Evolutionary conservation across 92 coral and sea anemone genomes (phyloP).

Genomic region (Phymanthus crucifer): DNA sequence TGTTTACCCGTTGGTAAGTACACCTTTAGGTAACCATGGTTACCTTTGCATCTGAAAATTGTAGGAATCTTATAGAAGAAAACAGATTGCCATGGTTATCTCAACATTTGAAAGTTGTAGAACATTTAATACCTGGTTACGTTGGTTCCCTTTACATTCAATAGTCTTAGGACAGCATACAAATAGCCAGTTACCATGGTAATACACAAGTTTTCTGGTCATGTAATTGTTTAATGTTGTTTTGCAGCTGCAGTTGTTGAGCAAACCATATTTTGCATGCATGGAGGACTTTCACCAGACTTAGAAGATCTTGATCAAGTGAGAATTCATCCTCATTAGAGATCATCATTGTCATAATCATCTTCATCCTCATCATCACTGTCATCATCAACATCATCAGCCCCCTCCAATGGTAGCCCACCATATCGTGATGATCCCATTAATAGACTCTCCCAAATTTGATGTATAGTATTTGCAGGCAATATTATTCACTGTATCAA

Average conservation of each 20-base stretch:
- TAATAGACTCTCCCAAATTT: no score
- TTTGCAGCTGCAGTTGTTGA: constrained; percentile 74
- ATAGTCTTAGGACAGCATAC: no score
- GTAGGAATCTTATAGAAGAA: no score
- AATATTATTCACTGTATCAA: no score
- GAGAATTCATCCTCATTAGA: background rate
- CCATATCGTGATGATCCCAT: background rate
- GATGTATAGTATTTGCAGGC: no score
- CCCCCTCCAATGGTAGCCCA: background rate
- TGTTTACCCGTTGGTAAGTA: constrained; percentile 76
- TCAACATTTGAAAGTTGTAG: no score
- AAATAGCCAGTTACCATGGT: no score
- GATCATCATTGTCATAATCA: background rate
- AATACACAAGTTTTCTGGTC: no score
- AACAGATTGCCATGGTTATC: no score
- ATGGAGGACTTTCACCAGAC: constrained; percentile 87
- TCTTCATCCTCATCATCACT: background rate
- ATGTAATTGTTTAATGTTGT: background rate
- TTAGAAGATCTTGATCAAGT: constrained; percentile 74
- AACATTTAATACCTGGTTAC: no score
- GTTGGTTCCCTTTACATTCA: no score
- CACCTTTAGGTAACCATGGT: background rate
- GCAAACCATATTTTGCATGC: constrained; percentile 74
- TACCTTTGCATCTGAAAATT: background rate
- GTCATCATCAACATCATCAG: background rate